Evolutionary conservation across 2,888 invertebrate genomes (phyloP).

Genomic region (Pammene fasciana): DNA sequence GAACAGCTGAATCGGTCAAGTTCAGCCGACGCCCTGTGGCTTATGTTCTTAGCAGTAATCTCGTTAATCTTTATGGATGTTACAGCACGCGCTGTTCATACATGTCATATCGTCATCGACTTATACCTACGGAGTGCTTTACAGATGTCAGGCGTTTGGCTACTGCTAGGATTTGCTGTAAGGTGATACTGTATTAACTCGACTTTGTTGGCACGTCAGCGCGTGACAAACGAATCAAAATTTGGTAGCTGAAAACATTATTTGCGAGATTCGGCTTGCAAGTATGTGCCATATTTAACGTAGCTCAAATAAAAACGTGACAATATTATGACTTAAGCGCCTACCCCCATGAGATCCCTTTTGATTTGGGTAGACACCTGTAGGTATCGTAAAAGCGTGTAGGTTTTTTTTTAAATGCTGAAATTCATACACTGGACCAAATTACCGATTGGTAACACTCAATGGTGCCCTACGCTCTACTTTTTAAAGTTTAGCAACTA

Average conservation of each 20-base stretch:
- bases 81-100: constrained; percentile 35
- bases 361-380: constrained; percentile 11
- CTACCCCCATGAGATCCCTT: background rate
- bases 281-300: background rate
- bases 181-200: background rate
- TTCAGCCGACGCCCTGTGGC: constrained; percentile 36
- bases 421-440: too few relatives aligned
- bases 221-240: too few relatives aligned
- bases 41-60: constrained; percentile 37
- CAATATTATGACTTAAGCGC: background rate
- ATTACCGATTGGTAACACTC: too few relatives aligned
- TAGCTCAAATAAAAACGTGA: background rate
- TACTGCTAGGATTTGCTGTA: constrained; percentile 13
- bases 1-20: constrained; percentile 35
- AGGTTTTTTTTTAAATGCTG: too few relatives aligned
- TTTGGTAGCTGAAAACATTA: too few relatives aligned
- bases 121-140: background rate
- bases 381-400: background rate
- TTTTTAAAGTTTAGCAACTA: too few relatives aligned
- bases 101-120: constrained; percentile 29
- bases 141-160: constrained; percentile 11
- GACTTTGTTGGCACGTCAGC: too few relatives aligned
- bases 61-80: constrained; percentile 40
- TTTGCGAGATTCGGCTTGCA: too few relatives aligned
- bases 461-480: too few relatives aligned